Percentiles rank a stretch among this genome's conserved stretches.
Evolutionary conservation across 2,797 vertebrate species (phyloP).

Genomic region (Acanthurus leucopareius): DNA sequence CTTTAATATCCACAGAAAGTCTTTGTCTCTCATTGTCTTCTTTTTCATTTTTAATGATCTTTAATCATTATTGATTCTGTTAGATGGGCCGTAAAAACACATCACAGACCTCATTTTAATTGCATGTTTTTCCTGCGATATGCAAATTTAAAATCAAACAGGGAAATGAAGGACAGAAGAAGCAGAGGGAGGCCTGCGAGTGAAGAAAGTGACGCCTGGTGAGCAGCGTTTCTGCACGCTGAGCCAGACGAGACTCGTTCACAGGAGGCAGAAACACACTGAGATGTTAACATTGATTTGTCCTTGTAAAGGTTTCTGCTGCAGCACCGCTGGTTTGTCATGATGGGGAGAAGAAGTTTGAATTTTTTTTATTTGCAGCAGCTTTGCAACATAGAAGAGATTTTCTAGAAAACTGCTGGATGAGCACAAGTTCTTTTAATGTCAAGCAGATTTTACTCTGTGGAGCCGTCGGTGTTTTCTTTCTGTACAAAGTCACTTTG

Average conservation of each 20-base stretch:
- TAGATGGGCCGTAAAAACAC: background rate
- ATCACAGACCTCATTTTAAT: background rate
- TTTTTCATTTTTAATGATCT: background rate
- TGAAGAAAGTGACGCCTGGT: constrained; percentile 6
- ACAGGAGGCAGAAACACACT: constrained; percentile 22
- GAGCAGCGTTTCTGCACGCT: background rate
- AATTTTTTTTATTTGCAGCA: constrained; percentile 4
- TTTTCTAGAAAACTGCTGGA: constrained; percentile 30
- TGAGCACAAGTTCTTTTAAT: constrained; percentile 24
- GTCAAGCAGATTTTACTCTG: constrained; percentile 24
- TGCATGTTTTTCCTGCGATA: background rate
- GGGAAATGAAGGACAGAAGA: background rate
- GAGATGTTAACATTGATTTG: constrained; percentile 66
- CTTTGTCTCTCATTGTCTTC: background rate
- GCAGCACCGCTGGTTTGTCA: constrained; percentile 17
- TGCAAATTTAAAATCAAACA: background rate
- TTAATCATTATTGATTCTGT: background rate
- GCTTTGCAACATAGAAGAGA: constrained; percentile 5
- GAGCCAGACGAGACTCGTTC: constrained; percentile 30
- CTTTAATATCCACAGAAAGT: background rate
- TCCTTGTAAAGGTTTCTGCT: constrained; percentile 62
- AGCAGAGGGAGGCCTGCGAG: background rate
- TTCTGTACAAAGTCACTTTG: background rate
- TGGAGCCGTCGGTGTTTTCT: background rate
- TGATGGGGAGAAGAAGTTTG: constrained; percentile 8